Conservation (phyloP, 2,113 vertebrate species). For the Eulemur rufifrons region DNA sequence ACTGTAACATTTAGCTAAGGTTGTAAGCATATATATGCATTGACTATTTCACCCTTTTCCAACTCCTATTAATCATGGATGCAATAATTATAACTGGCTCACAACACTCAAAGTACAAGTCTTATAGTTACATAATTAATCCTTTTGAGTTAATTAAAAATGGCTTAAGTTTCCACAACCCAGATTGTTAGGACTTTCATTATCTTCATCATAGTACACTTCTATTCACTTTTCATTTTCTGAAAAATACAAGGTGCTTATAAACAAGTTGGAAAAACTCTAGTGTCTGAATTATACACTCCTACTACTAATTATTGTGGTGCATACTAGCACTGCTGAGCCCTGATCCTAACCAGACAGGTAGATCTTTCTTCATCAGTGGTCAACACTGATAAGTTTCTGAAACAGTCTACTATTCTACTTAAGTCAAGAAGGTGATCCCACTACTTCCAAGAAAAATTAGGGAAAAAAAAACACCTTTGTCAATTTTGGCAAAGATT, state of each 20-base stretch:
- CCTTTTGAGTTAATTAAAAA: not conserved
- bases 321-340: not conserved
- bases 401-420: not conserved
- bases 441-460: not conserved
- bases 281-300: not conserved
- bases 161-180: not conserved
- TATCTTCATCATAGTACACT: not conserved
- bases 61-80: not conserved
- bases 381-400: not conserved
- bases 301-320: not conserved
- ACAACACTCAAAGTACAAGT: not conserved
- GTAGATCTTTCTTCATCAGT: not conserved
- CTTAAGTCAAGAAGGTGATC: not conserved
- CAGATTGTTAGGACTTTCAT: not conserved
- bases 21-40: rapidly evolving
- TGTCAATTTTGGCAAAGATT: not conserved
- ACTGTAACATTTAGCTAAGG: not conserved
- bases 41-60: not conserved
- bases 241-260: not conserved
- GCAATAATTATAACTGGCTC: not conserved
- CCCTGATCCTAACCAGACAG: not conserved
- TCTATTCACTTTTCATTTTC: not conserved
- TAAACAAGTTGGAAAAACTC: not conserved
- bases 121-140: not conserved
- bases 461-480: not conserved